phyloP scores from a whole-genome alignment of 2,113 vertebrate species.

The Spilogale gracilis region DNA sequence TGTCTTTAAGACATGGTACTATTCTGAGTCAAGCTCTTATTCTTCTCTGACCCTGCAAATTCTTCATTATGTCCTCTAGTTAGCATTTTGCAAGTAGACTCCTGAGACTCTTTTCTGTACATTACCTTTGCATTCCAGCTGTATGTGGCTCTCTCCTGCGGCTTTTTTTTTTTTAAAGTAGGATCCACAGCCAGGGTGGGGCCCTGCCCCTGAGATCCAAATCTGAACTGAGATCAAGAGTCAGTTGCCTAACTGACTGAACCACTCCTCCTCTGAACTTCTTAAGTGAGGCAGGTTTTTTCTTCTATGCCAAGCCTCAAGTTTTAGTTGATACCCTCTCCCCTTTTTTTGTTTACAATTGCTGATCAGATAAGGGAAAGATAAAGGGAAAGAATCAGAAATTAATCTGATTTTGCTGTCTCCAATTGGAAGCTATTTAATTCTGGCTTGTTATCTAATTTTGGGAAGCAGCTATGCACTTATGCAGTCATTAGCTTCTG shows the following conservation, averaged over 20 bases:
- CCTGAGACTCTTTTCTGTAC: background rate
- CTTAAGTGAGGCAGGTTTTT: background rate
- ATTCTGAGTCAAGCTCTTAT: background rate
- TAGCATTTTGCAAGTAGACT: background rate
- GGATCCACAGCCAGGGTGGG: no score
- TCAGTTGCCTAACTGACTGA: no score
- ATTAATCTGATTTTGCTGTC: background rate
- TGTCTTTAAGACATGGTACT: background rate
- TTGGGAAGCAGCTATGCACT: background rate
- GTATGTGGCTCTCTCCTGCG: background rate
- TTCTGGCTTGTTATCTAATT: background rate
- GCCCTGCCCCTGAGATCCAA: no score
- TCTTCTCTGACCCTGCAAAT: background rate
- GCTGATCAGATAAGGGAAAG: background rate
- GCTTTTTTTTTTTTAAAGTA: no score
- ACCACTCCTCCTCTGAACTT: background rate
- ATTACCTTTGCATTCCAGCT: background rate
- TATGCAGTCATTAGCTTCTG: background rate
- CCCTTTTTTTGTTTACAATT: background rate
- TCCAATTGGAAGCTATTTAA: background rate
- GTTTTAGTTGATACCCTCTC: background rate
- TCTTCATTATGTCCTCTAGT: background rate
- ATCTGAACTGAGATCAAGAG: no score
- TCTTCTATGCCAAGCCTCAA: background rate
- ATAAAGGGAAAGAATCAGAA: background rate